A percentile compares a stretch with the other conserved stretches of the same genome.
Conservation (phyloP, 2,797 vertebrate species). For the Lutjanus argentimaculatus region DNA sequence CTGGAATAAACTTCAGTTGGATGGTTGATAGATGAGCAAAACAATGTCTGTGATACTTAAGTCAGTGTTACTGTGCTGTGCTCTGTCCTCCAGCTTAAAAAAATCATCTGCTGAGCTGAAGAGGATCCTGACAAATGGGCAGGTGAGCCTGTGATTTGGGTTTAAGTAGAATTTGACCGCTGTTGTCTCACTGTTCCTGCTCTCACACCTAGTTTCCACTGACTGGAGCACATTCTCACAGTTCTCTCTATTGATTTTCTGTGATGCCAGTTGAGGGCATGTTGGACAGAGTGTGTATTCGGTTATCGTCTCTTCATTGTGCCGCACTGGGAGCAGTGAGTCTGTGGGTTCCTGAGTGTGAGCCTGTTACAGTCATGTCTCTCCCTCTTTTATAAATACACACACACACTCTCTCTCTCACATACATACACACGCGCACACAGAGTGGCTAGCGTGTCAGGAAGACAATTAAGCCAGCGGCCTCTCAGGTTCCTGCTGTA, state of each 20-base stretch:
- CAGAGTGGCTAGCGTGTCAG: slow-evolving; percentile 84
- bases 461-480: slow-evolving; percentile 87
- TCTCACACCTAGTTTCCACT: slow-evolving; percentile 84
- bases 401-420: slow-evolving; percentile 35
- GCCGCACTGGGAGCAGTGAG: neutral
- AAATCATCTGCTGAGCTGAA: slow-evolving; percentile 98
- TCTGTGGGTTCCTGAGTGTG: slow-evolving; percentile 14
- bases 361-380: slow-evolving; percentile 1
- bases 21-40: slow-evolving; percentile 14
- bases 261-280: slow-evolving; percentile 62
- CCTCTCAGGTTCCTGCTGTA: slow-evolving; percentile 89
- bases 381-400: neutral
- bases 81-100: slow-evolving; percentile 87
- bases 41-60: slow-evolving; percentile 4
- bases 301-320: slow-evolving; percentile 81
- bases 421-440: slow-evolving; percentile 66
- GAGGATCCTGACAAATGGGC: slow-evolving; percentile 96
- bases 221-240: slow-evolving; percentile 87
- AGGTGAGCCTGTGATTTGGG: slow-evolving; percentile 84
- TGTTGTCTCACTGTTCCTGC: slow-evolving; percentile 79
- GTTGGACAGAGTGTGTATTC: slow-evolving; percentile 78
- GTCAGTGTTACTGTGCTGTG: slow-evolving; percentile 17
- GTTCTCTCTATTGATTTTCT: slow-evolving; percentile 89
- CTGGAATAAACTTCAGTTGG: slow-evolving; percentile 3
- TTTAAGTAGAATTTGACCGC: slow-evolving; percentile 30